phyloP scores from a whole-genome alignment of 2,888 invertebrate genomes.

The Actias luna region DNA sequence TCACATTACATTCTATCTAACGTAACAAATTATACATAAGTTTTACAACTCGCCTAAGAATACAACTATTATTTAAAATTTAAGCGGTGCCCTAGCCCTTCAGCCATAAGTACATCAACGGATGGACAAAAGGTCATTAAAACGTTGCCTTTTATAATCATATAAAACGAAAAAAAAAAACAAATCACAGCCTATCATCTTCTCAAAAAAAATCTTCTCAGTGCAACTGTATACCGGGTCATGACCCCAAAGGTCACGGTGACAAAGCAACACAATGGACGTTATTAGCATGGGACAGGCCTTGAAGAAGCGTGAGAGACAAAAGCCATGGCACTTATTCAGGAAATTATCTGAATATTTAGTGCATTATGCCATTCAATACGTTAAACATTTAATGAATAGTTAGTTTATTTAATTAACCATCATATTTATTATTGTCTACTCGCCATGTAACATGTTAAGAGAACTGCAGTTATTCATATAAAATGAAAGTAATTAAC shows the following conservation, averaged over 20 bases:
- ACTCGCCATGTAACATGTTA: too few species aligned
- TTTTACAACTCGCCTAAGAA: too few species aligned
- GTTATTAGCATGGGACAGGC: slow-evolving; percentile 18
- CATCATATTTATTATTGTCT: neutral
- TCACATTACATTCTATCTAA: too few species aligned
- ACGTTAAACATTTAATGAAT: neutral
- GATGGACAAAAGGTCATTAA: too few species aligned
- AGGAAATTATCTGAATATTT: slow-evolving; percentile 3
- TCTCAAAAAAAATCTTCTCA: too few species aligned
- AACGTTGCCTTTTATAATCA: too few species aligned
- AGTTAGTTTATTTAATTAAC: neutral
- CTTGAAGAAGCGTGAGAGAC: slow-evolving; percentile 42
- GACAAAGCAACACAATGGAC: slow-evolving; percentile 18
- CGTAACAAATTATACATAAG: too few species aligned
- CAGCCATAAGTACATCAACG: too few species aligned
- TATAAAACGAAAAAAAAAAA: neutral
- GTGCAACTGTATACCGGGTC: slow-evolving; percentile 11
- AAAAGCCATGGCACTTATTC: neutral
- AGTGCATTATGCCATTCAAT: neutral
- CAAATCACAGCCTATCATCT: neutral
- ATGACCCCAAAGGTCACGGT: slow-evolving; percentile 28
- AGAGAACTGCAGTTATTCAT: too few species aligned
- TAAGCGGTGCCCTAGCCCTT: too few species aligned
- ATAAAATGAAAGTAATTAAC: too few species aligned
- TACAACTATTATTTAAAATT: too few species aligned